Base-by-base conservation (phyloP, 2,113 vertebrate genomes). In the Bettongia penicillata region DNA sequence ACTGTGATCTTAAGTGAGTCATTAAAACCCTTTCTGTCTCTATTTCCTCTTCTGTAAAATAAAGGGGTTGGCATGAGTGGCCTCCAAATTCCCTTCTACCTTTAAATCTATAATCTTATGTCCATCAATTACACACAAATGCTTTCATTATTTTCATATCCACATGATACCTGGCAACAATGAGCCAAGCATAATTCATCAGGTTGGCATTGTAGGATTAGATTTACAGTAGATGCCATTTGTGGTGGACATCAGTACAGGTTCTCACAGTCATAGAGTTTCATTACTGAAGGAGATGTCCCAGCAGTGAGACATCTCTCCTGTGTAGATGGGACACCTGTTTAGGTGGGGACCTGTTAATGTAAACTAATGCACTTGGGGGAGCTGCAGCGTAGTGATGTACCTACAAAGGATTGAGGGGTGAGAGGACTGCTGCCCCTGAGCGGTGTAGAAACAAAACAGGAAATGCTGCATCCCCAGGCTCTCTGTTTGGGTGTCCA, bases 301-400 rank as follows among this genome's bases (percentile, higher is more conserved):
- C 92, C 97, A 96, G 48, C n/a, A 43, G 47, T 47, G 95, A 97
- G 97, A 98, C 97, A 97, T 96, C 48, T 43, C 96, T 97, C 97
- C 97, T 98, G 97, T 97, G 95, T 97, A 97, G 97, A 98, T 97
- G 96, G 97, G 97, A 97, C 96, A 98, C 37, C 96, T 97, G 97
- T 94, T 96, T 97, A 98, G 97, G 97, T 97, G 98, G 98, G 97
- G 97, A 98, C 93, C 97, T 98, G 96, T 97, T 98, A 97, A 96
- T 97, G 98, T 97, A 98, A 98, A 97, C 98, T 97, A 98, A 98
- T 97, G 97, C 97, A 97, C 97, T 97, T 98, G 97, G 97, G 96
- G 96, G 96, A 97, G 96, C 95, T 95, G 96, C 95, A 96, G 96
- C 97, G 93, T 97, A 97, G 97, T 96, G 97, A 96, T 95, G 97